Percentiles rank a stretch among this genome's conserved stretches.
Conservation (phyloP, 2,113 vertebrate genomes). For the Turdus rufiventris region DNA sequence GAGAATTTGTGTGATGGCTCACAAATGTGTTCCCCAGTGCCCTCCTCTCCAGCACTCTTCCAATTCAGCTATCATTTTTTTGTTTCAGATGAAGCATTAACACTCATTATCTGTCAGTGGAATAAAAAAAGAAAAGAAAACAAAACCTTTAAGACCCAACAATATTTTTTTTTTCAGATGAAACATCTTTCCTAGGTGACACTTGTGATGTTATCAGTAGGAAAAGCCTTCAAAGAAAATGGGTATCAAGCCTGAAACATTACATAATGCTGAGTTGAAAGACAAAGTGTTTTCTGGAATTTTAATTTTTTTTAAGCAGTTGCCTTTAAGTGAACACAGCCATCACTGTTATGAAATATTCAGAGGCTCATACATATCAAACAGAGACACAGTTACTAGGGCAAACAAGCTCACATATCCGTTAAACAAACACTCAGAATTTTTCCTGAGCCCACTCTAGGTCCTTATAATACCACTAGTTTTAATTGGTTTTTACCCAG, state of each 20-base stretch:
- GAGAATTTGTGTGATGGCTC: constrained; percentile 16
- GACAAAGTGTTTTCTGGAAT: constrained; percentile 60
- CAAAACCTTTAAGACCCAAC: constrained; percentile 7
- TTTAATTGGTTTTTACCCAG: neutral
- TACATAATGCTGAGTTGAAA: constrained; percentile 59
- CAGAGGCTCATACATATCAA: constrained; percentile 67
- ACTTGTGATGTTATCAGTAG: constrained; percentile 25
- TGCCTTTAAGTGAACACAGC: constrained; percentile 56
- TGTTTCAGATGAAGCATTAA: constrained; percentile 22
- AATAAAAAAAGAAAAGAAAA: constrained; percentile 43
- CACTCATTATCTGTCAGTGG: neutral
- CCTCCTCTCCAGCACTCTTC: constrained; percentile 6
- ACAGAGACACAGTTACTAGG: constrained; percentile 56
- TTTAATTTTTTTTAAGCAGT: constrained; percentile 60
- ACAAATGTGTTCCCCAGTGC: neutral
- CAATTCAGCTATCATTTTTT: constrained; percentile 26
- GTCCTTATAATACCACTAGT: neutral
- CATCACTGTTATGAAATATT: constrained; percentile 66
- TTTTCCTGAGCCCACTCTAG: neutral
- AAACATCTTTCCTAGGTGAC: constrained; percentile 29
- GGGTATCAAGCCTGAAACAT: constrained; percentile 35
- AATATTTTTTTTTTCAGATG: neutral
- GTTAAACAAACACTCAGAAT: constrained; percentile 38
- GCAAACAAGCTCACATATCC: constrained; percentile 33
- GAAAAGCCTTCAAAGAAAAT: constrained; percentile 57